Base-by-base conservation (phyloP, 92 coral and sea anemone genomes). In the Phymanthus crucifer region DNA sequence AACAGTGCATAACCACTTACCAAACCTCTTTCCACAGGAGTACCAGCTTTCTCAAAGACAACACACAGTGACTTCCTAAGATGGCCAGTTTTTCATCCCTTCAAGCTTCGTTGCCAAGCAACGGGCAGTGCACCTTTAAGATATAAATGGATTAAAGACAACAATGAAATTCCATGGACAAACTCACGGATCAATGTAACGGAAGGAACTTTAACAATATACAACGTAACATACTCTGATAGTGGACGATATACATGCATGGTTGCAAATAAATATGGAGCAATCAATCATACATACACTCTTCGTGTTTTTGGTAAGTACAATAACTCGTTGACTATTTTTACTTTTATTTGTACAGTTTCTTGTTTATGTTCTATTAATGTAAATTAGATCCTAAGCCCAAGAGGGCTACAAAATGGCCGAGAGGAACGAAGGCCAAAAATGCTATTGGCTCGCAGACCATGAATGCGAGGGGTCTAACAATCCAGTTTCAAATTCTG, bases 111-210 rank as follows among this genome's bases (percentile, higher is more conserved):
- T 52, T 94, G 98, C 79, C 36, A 87, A 40, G 98, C 93, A 12
- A 50, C 79, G 19, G 98, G 98, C 58, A 48, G 91, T 45, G 84
- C 88, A 67, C 98, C 98, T 43, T 80, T 94, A 37, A 89, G 77
- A 66, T 94, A 88, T 76, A 74, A 68, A 48, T 94, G 98, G 98
- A 72, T 87, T 43, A 91, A 89, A 52, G 81, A 94, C 73, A 91
- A 89, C 68, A 66, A 75, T 23, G 81, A 14, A 16, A 46, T 91
- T 10, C 36, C n/a, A 26, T 2, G 33, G 37, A 40, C 82, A 89
- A 32, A 86, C 88, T 36, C 69, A 86, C 75, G 86, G 80, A 75
- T 89, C 37, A 91, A 87, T 64, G 78, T 84, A 31, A 74, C 92
- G 48, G 37, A 81, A 69, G 87, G 92, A 94, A 76, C 54, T 68